Evolutionary conservation across 2,113 vertebrate genomes (phyloP), one percentile per base, ranked within the genome.

Genomic region (Zosterops lateralis): DNA sequence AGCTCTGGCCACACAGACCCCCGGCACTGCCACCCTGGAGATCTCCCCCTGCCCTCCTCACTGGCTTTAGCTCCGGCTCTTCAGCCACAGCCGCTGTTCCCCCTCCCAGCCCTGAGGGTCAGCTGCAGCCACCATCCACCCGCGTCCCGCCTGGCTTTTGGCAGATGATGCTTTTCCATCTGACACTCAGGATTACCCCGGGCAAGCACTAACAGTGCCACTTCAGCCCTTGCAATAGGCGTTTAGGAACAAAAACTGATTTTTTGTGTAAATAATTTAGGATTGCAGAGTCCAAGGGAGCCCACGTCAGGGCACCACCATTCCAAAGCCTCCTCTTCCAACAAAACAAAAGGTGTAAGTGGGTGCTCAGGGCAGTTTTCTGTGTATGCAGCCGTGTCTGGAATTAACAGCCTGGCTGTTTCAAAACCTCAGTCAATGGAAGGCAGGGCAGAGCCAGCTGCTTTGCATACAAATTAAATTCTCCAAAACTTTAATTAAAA

Each of bases 401-500:
- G 78, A 71, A 62, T 82, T n/a, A 82, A 20, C 54, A 94, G 53
- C 81, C 57, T 67, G 28, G 1, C 45, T 75, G n/a, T 61, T 90
- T 83, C 75, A 62, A 66, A 93, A 87, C 70, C 84, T 65, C 90
- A n/a, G 74, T 45, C 58, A 40, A 6, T 38, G 60, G 58, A 34
- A 92, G 60, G 73, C 74, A 54, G 70, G 81, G 65, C 57, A 92
- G 71, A 90, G 90, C 79, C 85, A 92, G 18, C 82, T 96, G 64
- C 85, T 96, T 96, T 96, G 85, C 96, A 96, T 96, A 54, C 68
- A 95, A 95, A 96, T 96, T 95, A 96, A 95, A 95, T 73, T 77
- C 40, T 78, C 83, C 66, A 4, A 62, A 83, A 80, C 26, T 50
- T 73, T 88, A 96, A 96, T 96, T 96, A 96, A 96, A 92, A 36